Evolutionary conservation across 2,888 invertebrate species (phyloP).

Genomic region (Pristionchus fissidentatus): DNA sequence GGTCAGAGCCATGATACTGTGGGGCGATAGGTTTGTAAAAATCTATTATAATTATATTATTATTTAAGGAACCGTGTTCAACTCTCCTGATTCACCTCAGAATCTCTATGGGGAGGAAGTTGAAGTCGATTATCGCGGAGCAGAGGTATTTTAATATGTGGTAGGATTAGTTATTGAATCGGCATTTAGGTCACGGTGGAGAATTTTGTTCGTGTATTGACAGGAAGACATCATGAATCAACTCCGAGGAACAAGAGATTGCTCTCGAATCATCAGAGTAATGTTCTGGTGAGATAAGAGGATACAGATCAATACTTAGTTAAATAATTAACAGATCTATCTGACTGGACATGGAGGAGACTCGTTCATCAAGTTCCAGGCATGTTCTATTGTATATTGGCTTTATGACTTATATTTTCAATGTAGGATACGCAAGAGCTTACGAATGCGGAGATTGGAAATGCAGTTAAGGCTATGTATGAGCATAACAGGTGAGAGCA

Average conservation of each 20-base stretch:
- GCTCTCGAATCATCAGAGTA: slow-evolving; percentile 95
- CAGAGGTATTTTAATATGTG: slow-evolving; percentile 83
- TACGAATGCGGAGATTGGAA: slow-evolving; percentile 96
- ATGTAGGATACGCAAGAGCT: slow-evolving; percentile 93
- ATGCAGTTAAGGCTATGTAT: slow-evolving; percentile 99
- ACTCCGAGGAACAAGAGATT: slow-evolving; percentile 95
- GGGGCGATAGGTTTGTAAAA: neutral
- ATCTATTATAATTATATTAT: neutral
- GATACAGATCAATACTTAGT: neutral
- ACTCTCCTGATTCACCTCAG: slow-evolving; percentile 96
- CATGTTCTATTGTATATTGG: slow-evolving; percentile 76
- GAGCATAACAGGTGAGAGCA: slow-evolving; percentile 87
- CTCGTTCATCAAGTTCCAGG: slow-evolving; percentile 98
- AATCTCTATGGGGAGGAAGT: slow-evolving; percentile 99
- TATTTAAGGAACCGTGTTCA: slow-evolving; percentile 89
- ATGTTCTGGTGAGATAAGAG: slow-evolving; percentile 82
- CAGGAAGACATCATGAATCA: slow-evolving; percentile 90
- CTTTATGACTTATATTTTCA: neutral
- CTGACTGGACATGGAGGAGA: slow-evolving; percentile 90
- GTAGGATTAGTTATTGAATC: neutral
- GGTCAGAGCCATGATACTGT: no score
- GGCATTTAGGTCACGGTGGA: slow-evolving; percentile 82
- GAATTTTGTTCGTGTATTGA: slow-evolving; percentile 95
- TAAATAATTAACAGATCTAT: slow-evolving; percentile 61
- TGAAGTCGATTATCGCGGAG: slow-evolving; percentile 81